Evolutionary conservation across 2,113 vertebrate species (phyloP).

Genomic region (Paramisgurnus dabryanus): DNA sequence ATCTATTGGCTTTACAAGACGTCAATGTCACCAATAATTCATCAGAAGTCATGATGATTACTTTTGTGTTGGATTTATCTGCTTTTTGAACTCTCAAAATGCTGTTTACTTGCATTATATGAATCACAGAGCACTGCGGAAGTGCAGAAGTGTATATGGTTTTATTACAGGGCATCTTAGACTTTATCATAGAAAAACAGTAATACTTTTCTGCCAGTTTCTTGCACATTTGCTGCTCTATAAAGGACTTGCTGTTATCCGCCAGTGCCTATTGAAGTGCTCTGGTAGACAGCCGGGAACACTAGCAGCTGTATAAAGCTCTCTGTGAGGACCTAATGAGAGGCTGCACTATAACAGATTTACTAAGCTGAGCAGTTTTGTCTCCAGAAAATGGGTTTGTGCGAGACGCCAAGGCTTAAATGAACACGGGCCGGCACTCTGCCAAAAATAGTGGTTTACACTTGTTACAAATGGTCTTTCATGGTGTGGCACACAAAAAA

Average conservation of each 20-base stretch:
- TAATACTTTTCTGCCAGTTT: conserved; percentile 29
- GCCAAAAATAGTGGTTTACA: conserved; percentile 18
- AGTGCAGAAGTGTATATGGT: conserved; percentile 31
- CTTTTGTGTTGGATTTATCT: no score
- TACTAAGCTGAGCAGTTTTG: conserved; percentile 35
- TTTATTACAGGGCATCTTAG: background rate
- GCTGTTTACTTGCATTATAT: no score
- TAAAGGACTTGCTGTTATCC: conserved; percentile 45
- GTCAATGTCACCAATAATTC: background rate
- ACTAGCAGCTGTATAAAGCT: conserved; percentile 13
- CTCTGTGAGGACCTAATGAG: conserved; percentile 38
- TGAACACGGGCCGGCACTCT: conserved; percentile 13
- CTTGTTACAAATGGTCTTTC: conserved; percentile 16
- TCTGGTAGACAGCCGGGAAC: conserved; percentile 9
- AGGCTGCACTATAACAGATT: conserved; percentile 30
- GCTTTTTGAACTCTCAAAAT: no score
- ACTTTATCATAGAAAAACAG: background rate
- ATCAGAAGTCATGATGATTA: background rate
- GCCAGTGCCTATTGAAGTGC: conserved; percentile 29
- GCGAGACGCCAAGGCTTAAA: conserved; percentile 13
- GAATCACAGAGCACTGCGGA: no score
- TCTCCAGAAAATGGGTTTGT: conserved; percentile 28
- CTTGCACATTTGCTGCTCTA: conserved; percentile 14
- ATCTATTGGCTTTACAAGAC: no score
- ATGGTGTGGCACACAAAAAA: background rate